Percentiles rank a stretch among this genome's conserved stretches.
Evolutionary conservation across 2,888 invertebrate species (phyloP).

Genomic region (Caenorhabditis zanzibari): DNA sequence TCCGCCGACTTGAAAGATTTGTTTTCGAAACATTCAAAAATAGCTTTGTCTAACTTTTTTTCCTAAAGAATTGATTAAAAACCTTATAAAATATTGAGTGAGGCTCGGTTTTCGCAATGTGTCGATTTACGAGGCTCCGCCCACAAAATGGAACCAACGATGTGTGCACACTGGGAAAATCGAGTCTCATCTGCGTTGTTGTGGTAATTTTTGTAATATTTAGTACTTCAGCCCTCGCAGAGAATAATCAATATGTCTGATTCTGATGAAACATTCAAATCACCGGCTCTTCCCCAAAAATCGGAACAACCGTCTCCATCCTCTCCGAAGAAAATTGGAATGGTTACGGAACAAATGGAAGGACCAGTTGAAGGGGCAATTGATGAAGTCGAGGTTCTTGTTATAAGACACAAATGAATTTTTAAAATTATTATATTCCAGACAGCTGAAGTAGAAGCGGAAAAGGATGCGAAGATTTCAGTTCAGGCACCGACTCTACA

Average conservation of each 20-base stretch:
- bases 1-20: slow-evolving; percentile 8
- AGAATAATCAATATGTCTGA: slow-evolving; percentile 13
- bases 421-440: not conserved
- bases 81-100: too few relatives aligned
- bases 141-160: too few relatives aligned
- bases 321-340: slow-evolving; percentile 42
- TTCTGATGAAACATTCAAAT: slow-evolving; percentile 47
- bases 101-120: too few relatives aligned
- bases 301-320: slow-evolving; percentile 1
- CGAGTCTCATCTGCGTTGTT: too few relatives aligned
- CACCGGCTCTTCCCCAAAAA: slow-evolving; percentile 47
- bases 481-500: slow-evolving; percentile 66
- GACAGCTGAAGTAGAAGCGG: slow-evolving; percentile 57
- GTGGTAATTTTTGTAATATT: too few relatives aligned
- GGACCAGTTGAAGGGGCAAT: slow-evolving; percentile 52
- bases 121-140: too few relatives aligned
- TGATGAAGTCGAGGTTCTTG: slow-evolving; percentile 49
- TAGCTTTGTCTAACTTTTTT: slow-evolving; percentile 5
- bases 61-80: too few relatives aligned
- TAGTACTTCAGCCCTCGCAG: not conserved
- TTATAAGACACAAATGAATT: not conserved
- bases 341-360: slow-evolving; percentile 54
- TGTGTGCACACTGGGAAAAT: too few relatives aligned
- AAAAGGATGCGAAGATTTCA: slow-evolving; percentile 60
- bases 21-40: not conserved